Evolutionary conservation across 2,113 vertebrate species (phyloP), one percentile per base, ranked within the genome.

Genomic region (Condylura cristata): DNA sequence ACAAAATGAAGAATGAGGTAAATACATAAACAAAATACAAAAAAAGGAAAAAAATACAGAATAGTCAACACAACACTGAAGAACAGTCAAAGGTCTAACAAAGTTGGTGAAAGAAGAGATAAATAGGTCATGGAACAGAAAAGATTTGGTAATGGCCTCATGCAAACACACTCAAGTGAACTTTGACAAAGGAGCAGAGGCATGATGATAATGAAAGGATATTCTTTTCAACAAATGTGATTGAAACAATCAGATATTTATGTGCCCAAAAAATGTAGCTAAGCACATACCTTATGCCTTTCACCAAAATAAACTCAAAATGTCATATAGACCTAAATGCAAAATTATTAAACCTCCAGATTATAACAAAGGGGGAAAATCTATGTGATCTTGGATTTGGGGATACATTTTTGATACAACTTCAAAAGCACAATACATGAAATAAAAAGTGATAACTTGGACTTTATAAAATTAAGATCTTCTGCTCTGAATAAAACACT

Each of bases 231-330:
- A 78, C 6, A 80, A 66, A 51, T 74, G 46, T 56, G 81, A 34
- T 61, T 78, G 53, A 34, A 89, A 76, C 2, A 80, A 86, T 14
- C 78, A 58, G 18, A 63, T 14, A 60, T 60, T 8, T 10, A 74
- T 3, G 22, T 37, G 28, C 1, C 34, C 53, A 78, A 86, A 56
- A 56, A n/a, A 61, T 11, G 20, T 46, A 65, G 20, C 4, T 58
- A 85, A 41, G 63, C 10, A 34, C 5, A 90, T 37, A 66, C 8
- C 30, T 90, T 84, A 65, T 0, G 71, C 3, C 17, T 82, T 39
- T 96, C 48, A 88, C n/a, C 72, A 68, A 90, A 90, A 46, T 39
- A 79, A 90, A 94, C 11, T 84, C 44, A 84, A 95, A 80, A 80
- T 90, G 12, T 26, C 63, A 60, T 1, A 63, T 1, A 63, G 6